Conservation (phyloP, 1,140 invertebrate species). For the Nasonia longicornis region DNA sequence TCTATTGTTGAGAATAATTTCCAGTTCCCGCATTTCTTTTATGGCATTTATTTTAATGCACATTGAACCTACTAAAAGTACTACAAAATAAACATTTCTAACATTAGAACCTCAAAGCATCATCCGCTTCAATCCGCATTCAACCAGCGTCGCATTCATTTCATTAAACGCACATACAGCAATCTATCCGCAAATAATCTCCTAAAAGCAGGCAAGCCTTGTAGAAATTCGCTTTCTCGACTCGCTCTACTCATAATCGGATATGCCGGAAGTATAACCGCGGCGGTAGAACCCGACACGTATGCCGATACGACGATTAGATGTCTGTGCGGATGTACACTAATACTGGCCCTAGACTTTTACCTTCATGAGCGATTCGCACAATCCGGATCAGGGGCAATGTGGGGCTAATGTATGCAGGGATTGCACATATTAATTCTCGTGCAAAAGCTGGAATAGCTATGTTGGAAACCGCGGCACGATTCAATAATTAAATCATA, state of each 20-base stretch:
- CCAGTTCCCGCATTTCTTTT: too few relatives aligned
- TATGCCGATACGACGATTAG: slow-evolving; percentile 9
- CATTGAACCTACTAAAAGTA: too few relatives aligned
- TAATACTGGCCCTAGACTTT: background rate
- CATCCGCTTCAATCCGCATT: too few relatives aligned
- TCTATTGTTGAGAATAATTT: too few relatives aligned
- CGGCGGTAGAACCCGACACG: background rate
- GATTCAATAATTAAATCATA: too few relatives aligned
- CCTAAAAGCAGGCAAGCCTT: background rate
- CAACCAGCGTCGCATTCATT: background rate
- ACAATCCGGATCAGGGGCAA: background rate
- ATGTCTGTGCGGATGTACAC: background rate
- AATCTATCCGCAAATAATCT: background rate
- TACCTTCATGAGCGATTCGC: background rate
- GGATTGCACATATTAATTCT: background rate
- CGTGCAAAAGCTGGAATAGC: background rate
- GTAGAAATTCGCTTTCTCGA: background rate
- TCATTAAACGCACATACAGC: background rate
- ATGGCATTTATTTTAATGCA: too few relatives aligned
- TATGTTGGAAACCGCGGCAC: too few relatives aligned
- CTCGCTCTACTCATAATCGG: slow-evolving; percentile 17
- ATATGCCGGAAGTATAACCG: slow-evolving; percentile 25
- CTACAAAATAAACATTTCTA: too few relatives aligned
- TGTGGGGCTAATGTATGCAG: background rate
- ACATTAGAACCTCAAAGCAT: too few relatives aligned